Percentiles rank a stretch among this genome's conserved stretches.
These are phyloP conservation scores for Eriosoma lanigerum DNA, from an alignment of 1,140 invertebrate genomes.

Conservation along the genomic window DNA sequence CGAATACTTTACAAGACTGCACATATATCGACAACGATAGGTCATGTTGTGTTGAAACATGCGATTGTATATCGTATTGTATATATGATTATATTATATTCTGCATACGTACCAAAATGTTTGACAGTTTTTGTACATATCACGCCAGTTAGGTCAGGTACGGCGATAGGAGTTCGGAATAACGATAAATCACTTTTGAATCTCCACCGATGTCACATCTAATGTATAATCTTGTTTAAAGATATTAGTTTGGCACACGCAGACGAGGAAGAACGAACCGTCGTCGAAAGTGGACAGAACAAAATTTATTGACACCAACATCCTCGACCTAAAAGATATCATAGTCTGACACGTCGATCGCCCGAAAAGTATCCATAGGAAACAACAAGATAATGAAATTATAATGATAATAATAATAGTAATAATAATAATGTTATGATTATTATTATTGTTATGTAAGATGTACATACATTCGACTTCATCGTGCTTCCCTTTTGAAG, in stretches of 20 bases:
- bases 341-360: conserved; percentile 53
- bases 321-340: conserved; percentile 62
- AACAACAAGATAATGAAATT: no score
- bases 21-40: no score
- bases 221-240: conserved; percentile 58
- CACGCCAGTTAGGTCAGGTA: background rate
- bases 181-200: background rate
- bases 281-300: conserved; percentile 64
- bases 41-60: no score
- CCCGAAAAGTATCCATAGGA: no score
- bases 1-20: no score
- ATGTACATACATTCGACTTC: background rate
- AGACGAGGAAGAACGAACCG: conserved; percentile 75
- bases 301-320: conserved; percentile 67
- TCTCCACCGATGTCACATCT: background rate
- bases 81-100: background rate
- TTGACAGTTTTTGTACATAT: background rate
- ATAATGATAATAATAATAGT: no score
- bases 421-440: background rate
- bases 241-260: conserved; percentile 86
- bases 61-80: no score
- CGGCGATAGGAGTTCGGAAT: background rate
- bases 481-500: background rate
- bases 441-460: background rate
- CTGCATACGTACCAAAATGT: background rate